Evolutionary conservation across 2,113 vertebrate species (phyloP).

Genomic region (Eptatretus burgeri): DNA sequence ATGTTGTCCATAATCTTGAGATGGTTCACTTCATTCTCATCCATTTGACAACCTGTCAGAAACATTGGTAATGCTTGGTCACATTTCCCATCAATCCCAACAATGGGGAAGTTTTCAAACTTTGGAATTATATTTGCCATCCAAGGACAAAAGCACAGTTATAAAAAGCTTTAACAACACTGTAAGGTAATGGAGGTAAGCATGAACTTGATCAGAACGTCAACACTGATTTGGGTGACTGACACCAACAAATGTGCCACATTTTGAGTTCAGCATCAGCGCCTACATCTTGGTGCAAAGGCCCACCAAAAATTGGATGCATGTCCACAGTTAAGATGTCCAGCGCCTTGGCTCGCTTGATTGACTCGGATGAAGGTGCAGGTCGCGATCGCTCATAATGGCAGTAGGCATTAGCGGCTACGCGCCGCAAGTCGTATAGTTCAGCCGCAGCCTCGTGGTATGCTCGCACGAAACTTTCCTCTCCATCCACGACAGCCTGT

Average conservation of each 20-base stretch:
- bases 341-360: constrained; percentile 47
- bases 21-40: constrained; percentile 36
- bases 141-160: no score
- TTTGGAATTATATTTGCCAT: not conserved
- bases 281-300: not conserved
- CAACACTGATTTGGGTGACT: no score
- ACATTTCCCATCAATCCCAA: not conserved
- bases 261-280: no score
- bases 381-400: constrained; percentile 66
- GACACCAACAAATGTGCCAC: no score
- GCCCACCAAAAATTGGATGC: constrained; percentile 53
- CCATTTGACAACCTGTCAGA: constrained; percentile 28
- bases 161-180: no score
- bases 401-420: constrained; percentile 50
- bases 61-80: constrained; percentile 1
- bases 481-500: constrained; percentile 52
- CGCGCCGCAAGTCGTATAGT: constrained; percentile 24
- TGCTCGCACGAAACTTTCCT: constrained; percentile 28
- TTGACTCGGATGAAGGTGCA: constrained; percentile 38
- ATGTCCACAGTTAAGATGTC: constrained; percentile 32
- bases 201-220: no score
- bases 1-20: constrained; percentile 52
- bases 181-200: no score
- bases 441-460: constrained; percentile 32
- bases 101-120: not conserved